Evolutionary conservation across 92 coral and sea anemone genomes (phyloP), one percentile per base, ranked within the genome.

Genomic region (Bergia puertoricense): DNA sequence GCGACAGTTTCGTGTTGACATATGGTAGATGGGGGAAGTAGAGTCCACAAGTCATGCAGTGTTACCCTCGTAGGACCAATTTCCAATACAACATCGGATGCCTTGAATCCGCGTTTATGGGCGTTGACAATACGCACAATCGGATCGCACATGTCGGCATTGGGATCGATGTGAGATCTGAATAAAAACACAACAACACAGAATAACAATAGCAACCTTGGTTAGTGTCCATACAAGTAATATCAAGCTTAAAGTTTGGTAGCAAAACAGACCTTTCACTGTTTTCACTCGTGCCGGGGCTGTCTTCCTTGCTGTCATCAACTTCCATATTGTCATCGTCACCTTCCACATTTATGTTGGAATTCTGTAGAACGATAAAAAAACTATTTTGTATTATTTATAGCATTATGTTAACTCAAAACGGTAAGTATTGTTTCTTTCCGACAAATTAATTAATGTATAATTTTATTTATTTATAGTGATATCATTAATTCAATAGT

Each of bases 21-120:
- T 13, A 36, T 16, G 77, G 77, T 73, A 73, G 77, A 38, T 41
- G 77, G 77, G 41, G 77, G 77, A 73, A 73, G 77, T 41, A 73
- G 41, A 73, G 77, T 73, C 77, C 77, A 73, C 42, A 73, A 41
- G 77, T 73, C 77, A 30, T 73, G 41, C 77, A 73, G 77, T 30
- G 77, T 73, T 41, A 73, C 77, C 41, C 77, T 37, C 41, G 77
- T 73, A 30, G 77, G 77, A 30, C 77, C 77, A 73, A 73, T 73
- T 73, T 73, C 77, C 77, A 73, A 41, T 41, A 73, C 41, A 30
- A 73, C 77, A 73, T 73, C 77, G 38, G 44, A 73, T 73, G 77
- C 77, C 77, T 73, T 73, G 77, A 73, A 73, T 41, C 77, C 77
- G 77, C 41, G 39, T 30, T 73, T 38, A 16, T 73, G 77, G 16